Base-by-base conservation (phyloP, 1,140 invertebrate species). In the Drosophila quadrilineata region DNA sequence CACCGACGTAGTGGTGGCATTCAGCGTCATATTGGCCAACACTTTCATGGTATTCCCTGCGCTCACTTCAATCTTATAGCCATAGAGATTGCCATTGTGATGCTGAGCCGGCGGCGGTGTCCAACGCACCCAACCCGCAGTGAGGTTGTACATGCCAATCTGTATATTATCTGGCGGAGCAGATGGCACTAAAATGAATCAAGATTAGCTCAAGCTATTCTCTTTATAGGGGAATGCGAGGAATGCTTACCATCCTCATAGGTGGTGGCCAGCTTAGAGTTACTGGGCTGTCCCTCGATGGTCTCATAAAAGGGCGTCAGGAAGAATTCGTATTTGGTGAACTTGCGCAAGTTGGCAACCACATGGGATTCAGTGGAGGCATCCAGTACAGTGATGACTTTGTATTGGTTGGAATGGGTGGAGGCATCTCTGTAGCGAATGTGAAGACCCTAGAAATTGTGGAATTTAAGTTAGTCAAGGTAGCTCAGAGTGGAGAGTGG, bases 251-350 rank as follows among this genome's bases (percentile, higher is more conserved):
- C 91, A 89, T 95, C 95, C 89, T 95, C 94, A 26, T 93, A 88
- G 1, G 95, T 95, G 24, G 92, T 92, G 0, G 93, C 92, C 6
- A 93, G 87, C 75, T 93, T 93, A 0, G 94, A 94, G 87, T 95
- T 95, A 16, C 94, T 95, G 3, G 96, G 96, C 68, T 94, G 93
- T 0, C 96, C 96, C 72, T 96, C 95, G 9, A 97, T 93, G 2
- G 93, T 94, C 69, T 95, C 95, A 88, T 94, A 96, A 90, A 95
- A 97, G 35, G 96, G 96, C n/a, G 95, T 94, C 12, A 97, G 91
- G 71, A 97, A 97, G 75, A 97, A 95, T 89, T 97, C 95, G 84
- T 98, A 98, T 75, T 94, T 94, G 5, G 95, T 96, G 77, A 93
- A 96, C 72, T 97, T 96, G 49, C 94, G 93, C 12, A 98, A 90